These are phyloP conservation scores for Cyprinella venusta DNA, from an alignment of 2,797 vertebrate genomes.

Conservation along the genomic window DNA sequence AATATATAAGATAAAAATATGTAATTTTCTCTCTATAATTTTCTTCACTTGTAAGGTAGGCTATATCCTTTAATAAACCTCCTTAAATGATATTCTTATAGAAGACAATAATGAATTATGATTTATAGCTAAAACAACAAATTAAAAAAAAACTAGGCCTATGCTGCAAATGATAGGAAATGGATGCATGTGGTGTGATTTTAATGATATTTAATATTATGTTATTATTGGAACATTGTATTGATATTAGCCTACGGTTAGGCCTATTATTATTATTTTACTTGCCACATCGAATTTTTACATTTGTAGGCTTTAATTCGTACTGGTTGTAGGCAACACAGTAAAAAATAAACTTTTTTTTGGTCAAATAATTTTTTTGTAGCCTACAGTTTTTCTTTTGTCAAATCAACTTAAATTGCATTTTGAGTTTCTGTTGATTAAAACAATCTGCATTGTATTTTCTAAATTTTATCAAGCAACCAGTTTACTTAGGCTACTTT, in stretches of 20 bases:
- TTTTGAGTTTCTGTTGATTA: too few relatives aligned
- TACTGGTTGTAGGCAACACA: not conserved
- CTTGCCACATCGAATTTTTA: not conserved
- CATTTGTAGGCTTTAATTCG: too few relatives aligned
- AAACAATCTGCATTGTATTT: too few relatives aligned
- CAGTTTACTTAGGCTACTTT: too few relatives aligned
- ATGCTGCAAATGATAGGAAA: not conserved
- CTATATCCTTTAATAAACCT: not conserved
- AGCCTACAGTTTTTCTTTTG: too few relatives aligned
- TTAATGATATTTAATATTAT: not conserved
- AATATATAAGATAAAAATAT: not conserved
- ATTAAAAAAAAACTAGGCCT: not conserved
- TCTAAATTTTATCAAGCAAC: too few relatives aligned
- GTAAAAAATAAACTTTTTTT: too few relatives aligned
- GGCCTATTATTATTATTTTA: not conserved
- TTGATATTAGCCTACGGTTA: not conserved
- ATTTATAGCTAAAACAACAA: not conserved
- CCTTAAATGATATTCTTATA: not conserved
- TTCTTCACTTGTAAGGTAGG: not conserved
- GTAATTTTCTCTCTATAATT: not conserved
- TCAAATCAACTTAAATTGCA: too few relatives aligned
- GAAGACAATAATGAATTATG: not conserved
- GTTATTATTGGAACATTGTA: not conserved
- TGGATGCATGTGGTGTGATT: not conserved
- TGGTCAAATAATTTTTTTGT: too few relatives aligned